Evolutionary conservation across 2,888 invertebrate species (phyloP), one percentile per base, ranked within the genome.

Genomic region (Cactoblastis cactorum): DNA sequence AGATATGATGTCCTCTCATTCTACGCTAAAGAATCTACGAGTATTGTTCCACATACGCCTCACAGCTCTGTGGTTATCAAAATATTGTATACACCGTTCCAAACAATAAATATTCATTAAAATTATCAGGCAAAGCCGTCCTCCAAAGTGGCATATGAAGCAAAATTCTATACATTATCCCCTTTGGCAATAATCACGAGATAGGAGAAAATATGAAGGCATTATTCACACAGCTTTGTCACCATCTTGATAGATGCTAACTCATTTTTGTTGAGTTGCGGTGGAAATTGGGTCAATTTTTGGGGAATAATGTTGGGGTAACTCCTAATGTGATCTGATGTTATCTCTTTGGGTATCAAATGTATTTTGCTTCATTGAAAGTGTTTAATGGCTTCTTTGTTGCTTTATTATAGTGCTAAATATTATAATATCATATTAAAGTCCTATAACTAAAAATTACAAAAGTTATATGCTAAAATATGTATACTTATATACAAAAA

Each of bases 141-240:
- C 41, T 43, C 38, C 45, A 56, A 62, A 61, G 58, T 61, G 62
- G 61, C 54, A 61, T 56, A 62, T 62, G 57, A 58, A 63, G 57
- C 56, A 51, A 56, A 57, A 61, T 59, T 59, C 60, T 59, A 56
- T 58, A 55, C 62, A 51, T 65, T 65, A 69, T 67, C 69, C 67
- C 65, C 61, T 60, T 55, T 43, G 56, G 57, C 59, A 59, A 83
- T 83, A 83, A 86, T 76, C 77, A 71, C 63, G 70, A 85, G 83
- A 86, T 86, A 83, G 77, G 79, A 63, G 71, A 68, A 85, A 83
- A 85, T 86, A 85, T 87, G 78, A 72, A 70, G 69, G 65, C 81
- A 84, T 86, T 80, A 83, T 73, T 83, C 80, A 82, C 55, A 53
- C 17, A 63, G 74, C 77, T 83, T 81, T 84, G 83, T 83, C 83